Evolutionary conservation across 2,888 invertebrate genomes (phyloP), one percentile per base, ranked within the genome.

Genomic region (Agrochola macilenta): DNA sequence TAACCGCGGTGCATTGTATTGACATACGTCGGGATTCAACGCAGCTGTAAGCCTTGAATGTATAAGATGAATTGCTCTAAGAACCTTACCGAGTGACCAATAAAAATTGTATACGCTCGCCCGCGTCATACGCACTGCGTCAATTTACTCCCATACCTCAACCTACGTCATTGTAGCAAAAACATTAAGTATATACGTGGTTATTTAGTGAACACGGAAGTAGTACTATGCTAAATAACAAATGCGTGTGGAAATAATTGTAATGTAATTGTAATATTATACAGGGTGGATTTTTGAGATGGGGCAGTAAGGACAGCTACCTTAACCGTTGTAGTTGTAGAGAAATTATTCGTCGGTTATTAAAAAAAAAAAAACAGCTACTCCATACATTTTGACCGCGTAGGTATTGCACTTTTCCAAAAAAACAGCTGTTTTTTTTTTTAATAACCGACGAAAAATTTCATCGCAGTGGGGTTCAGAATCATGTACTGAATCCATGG

Each of bases 161-260:
- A 70, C 14, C 65, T 76, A 87, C 87, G 87, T 86, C 84, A 87
- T 78, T 77, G 39, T 60, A 65, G 66, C 46, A 61, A 75, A 85
- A 76, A 80, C 71, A 69, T 76, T 74, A 66, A 60, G 46, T 65
- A 60, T 35, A 58, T 57, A 68, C 23, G 81, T 68, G 49, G 49
- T 49, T 76, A 61, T 80, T 76, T 70, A 66, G 39, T 79, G 43
- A 66, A 80, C 39, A 61, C 49, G 69, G 76, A 80, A 70, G 66
- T 70, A 52, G 23, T 49, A 35, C 0, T 57, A 35, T 60, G 35
- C 4, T 64, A 64, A 54, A 65, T 66, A 49, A 43, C 3, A 58
- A 58, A 54, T 20, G 46, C 0, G 26, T 30, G 14, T 12, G 5
- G 20, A 54, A 26, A 63, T 43, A 11, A 20, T 35, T 20, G 17